Evolutionary conservation across 1,140 invertebrate species (phyloP).

Genomic region (Cryptotermes secundus): DNA sequence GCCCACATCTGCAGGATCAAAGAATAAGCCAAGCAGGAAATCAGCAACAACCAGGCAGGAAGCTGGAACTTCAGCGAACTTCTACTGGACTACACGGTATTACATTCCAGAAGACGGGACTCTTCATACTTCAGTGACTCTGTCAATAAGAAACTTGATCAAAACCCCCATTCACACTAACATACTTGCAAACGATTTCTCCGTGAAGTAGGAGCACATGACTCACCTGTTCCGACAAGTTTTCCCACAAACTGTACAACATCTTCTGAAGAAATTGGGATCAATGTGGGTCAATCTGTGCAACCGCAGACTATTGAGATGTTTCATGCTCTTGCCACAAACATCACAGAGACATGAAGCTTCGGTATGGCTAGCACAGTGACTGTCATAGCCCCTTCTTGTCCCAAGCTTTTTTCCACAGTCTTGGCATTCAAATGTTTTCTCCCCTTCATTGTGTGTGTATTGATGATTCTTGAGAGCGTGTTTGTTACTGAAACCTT

Average conservation of each 20-base stretch:
- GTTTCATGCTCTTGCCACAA: conserved; percentile 20
- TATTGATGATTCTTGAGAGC: neutral
- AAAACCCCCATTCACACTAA: too few species aligned
- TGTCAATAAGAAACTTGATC: too few species aligned
- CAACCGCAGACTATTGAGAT: neutral
- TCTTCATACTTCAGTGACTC: too few species aligned
- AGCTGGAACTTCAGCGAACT: too few species aligned
- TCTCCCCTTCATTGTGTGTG: neutral
- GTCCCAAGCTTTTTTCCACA: conserved; percentile 11
- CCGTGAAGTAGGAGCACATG: too few species aligned
- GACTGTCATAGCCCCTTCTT: neutral
- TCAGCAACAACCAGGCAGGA: too few species aligned
- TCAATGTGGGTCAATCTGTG: neutral
- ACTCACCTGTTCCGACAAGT: neutral
- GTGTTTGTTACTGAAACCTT: neutral
- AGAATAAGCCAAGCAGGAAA: too few species aligned
- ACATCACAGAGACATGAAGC: conserved; percentile 14
- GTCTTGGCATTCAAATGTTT: neutral
- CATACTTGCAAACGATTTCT: too few species aligned
- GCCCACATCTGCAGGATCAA: too few species aligned
- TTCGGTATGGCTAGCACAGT: neutral
- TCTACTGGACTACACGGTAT: too few species aligned
- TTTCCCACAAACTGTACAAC: neutral
- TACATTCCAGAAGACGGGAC: too few species aligned
- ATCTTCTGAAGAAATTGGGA: neutral